Evolutionary conservation across 2,888 invertebrate genomes (phyloP).

Genomic region (Chouioia cunea): DNA sequence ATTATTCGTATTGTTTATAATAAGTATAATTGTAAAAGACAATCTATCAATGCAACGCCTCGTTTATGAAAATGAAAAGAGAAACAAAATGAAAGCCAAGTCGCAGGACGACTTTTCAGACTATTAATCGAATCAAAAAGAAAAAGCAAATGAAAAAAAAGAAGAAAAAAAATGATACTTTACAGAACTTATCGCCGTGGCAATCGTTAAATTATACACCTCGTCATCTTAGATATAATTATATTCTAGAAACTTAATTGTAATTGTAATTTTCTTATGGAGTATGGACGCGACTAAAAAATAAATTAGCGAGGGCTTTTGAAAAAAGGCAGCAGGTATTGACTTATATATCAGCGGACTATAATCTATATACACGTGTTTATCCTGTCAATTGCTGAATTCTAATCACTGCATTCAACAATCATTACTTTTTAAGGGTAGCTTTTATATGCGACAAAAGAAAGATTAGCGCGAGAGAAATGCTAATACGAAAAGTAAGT

Average conservation of each 20-base stretch:
- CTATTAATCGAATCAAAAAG: not conserved
- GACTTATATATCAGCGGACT: not conserved
- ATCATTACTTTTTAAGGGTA: slow-evolving; percentile 63
- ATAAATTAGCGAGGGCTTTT: not conserved
- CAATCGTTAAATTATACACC: slow-evolving; percentile 46
- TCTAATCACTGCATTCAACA: slow-evolving; percentile 58
- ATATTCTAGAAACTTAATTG: slow-evolving; percentile 34
- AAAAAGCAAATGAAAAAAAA: not conserved
- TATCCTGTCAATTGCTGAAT: slow-evolving; percentile 59
- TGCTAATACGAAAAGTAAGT: slow-evolving; percentile 36
- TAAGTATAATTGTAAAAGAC: slow-evolving; percentile 31
- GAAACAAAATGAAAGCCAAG: slow-evolving; percentile 8
- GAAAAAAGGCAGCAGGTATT: not conserved
- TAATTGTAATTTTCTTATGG: slow-evolving; percentile 36
- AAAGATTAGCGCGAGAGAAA: slow-evolving; percentile 14
- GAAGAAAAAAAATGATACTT: no score
- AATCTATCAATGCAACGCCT: slow-evolving; percentile 30
- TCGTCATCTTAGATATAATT: slow-evolving; percentile 33
- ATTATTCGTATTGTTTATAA: slow-evolving; percentile 38
- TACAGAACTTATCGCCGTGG: slow-evolving; percentile 7
- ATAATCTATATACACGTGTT: slow-evolving; percentile 23
- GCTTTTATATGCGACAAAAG: slow-evolving; percentile 55
- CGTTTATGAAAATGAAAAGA: slow-evolving; percentile 15
- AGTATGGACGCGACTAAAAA: slow-evolving; percentile 2
- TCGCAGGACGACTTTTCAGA: no score